Evolutionary conservation across 2,797 vertebrate genomes (phyloP).

Genomic region (Streptopelia turtur): DNA sequence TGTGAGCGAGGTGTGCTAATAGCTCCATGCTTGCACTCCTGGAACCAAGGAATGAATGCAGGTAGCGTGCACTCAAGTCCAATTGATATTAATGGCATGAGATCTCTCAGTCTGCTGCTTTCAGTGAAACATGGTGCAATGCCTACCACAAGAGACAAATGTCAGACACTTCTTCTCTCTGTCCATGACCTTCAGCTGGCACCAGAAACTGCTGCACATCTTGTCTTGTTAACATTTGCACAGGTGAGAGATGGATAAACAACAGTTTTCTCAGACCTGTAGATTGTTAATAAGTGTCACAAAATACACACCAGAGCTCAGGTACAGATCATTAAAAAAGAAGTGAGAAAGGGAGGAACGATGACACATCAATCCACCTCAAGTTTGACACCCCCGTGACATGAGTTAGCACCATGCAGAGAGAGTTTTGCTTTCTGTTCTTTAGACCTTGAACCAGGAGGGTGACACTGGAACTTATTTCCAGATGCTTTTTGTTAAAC

Average conservation of each 20-base stretch:
- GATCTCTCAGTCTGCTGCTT: constrained; percentile 45
- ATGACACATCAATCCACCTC: constrained; percentile 47
- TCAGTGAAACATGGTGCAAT: constrained; percentile 18
- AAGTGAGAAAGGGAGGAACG: constrained; percentile 63
- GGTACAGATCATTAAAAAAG: constrained; percentile 69
- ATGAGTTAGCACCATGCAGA: constrained; percentile 1
- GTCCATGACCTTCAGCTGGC: constrained; percentile 50
- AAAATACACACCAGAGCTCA: constrained; percentile 58
- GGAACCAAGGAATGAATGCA: neutral
- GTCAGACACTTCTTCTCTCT: constrained; percentile 24
- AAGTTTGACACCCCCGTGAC: constrained; percentile 32
- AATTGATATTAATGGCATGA: constrained; percentile 59
- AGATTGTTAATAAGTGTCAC: constrained; percentile 63
- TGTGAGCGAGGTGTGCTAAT: constrained; percentile 3
- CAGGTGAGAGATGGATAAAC: constrained; percentile 65
- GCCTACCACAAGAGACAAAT: constrained; percentile 35
- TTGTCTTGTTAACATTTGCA: constrained; percentile 66
- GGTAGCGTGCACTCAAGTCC: neutral
- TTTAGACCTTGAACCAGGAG: constrained; percentile 4
- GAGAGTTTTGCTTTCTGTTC: constrained; percentile 14
- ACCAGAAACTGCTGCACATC: neutral
- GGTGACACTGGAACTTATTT: constrained; percentile 29
- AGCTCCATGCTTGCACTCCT: neutral
- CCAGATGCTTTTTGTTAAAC: constrained; percentile 34
- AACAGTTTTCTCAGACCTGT: constrained; percentile 36